These are phyloP conservation scores for Lamprotornis superbus DNA, from an alignment of 2,113 vertebrate species.

Conservation along the genomic window DNA sequence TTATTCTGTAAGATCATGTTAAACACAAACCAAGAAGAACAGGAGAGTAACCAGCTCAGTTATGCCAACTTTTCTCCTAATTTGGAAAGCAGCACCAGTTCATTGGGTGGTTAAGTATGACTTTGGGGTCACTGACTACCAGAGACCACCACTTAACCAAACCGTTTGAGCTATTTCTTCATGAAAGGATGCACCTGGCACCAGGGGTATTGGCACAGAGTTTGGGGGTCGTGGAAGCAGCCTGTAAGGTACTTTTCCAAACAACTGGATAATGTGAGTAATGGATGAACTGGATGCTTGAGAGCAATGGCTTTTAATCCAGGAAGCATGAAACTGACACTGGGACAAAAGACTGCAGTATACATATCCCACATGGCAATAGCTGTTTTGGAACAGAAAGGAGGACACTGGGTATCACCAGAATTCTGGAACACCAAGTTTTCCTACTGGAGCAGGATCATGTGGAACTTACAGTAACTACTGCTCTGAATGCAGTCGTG, in stretches of 20 bases:
- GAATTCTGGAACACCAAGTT: neutral
- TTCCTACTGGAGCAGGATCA: neutral
- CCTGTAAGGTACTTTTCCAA: neutral
- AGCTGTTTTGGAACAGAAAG: neutral
- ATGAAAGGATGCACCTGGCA: neutral
- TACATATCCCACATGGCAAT: neutral
- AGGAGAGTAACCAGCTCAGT: neutral
- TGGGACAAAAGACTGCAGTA: neutral
- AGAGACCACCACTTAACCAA: neutral
- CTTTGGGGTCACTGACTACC: neutral
- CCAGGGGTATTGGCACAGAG: neutral
- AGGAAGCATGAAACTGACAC: neutral
- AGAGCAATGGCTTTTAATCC: neutral
- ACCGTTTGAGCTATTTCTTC: neutral
- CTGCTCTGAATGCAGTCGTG: neutral
- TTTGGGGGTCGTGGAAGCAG: neutral
- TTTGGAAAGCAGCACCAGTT: neutral
- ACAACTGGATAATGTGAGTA: neutral
- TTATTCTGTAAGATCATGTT: neutral
- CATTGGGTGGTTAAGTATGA: accelerated
- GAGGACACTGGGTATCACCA: neutral
- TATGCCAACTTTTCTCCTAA: neutral
- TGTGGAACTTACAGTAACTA: neutral
- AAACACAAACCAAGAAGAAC: neutral
- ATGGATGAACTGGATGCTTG: neutral